A percentile compares a stretch with the other conserved stretches of the same genome.
Evolutionary conservation across 1,140 invertebrate genomes (phyloP).

Genomic region (Drosophila seguyi): DNA sequence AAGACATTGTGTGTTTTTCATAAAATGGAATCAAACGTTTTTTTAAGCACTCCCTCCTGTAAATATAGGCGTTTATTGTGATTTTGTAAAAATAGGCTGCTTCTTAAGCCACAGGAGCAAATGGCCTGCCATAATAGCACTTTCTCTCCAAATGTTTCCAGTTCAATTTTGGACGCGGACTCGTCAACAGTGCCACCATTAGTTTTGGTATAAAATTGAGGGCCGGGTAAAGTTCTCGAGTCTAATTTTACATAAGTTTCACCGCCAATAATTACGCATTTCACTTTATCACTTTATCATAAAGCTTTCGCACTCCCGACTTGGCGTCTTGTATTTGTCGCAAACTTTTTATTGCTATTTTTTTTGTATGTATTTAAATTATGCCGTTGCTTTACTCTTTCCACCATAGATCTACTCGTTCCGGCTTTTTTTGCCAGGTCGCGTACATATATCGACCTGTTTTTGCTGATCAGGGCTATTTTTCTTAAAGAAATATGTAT

Average conservation of each 20-base stretch:
- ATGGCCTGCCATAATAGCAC: conserved; percentile 1
- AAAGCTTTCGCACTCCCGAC: not conserved
- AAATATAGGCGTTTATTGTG: not conserved
- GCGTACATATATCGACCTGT: conserved; percentile 2
- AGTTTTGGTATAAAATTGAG: conserved; percentile 5
- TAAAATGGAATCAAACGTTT: not conserved
- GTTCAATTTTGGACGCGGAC: conserved; percentile 8
- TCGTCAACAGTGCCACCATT: conserved; percentile 8
- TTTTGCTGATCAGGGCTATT: not conserved
- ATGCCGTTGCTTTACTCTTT: too few species aligned
- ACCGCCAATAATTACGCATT: conserved; percentile 15
- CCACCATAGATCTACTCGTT: too few species aligned
- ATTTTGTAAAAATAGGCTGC: not conserved
- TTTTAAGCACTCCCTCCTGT: not conserved
- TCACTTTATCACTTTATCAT: not conserved
- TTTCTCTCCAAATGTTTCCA: conserved; percentile 15
- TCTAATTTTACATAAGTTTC: conserved; percentile 26
- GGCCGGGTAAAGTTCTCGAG: conserved; percentile 7
- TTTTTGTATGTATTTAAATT: too few species aligned
- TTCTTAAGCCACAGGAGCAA: not conserved
- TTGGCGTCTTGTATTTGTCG: not conserved
- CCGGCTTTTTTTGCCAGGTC: not conserved
- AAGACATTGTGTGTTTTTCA: not conserved
- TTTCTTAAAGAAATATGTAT: conserved; percentile 9
- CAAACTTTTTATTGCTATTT: not conserved